These are phyloP conservation scores for Melanotaenia pygmaea DNA, from an alignment of 2,797 vertebrate genomes.

Conservation along the genomic window DNA sequence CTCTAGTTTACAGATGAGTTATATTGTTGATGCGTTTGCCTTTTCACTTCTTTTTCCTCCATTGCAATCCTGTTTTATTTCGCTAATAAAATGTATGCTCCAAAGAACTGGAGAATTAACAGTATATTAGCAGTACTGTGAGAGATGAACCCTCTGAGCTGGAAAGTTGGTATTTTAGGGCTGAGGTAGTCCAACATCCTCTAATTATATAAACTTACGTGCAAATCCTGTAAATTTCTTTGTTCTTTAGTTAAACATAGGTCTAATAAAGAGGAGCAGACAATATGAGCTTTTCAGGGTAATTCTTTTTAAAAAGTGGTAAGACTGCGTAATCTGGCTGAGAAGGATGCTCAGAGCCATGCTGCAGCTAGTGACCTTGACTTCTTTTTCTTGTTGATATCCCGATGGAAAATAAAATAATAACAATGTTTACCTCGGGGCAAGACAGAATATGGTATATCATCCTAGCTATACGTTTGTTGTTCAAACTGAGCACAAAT, in stretches of 20 bases:
- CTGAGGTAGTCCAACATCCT: conserved; percentile 13
- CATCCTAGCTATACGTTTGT: conserved; percentile 16
- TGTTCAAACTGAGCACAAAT: conserved; percentile 25
- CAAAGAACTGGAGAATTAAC: conserved; percentile 21
- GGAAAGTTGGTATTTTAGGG: conserved; percentile 11
- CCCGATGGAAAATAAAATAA: conserved; percentile 32
- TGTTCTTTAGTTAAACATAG: conserved; percentile 10
- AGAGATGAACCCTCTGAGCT: conserved; percentile 14
- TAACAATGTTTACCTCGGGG: conserved; percentile 25
- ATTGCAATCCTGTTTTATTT: conserved; percentile 43
- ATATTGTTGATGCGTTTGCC: conserved; percentile 55
- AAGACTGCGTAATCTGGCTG: conserved; percentile 25
- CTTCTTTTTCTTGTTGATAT: conserved; percentile 40
- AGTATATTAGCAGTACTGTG: conserved; percentile 16
- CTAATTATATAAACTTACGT: conserved; percentile 13
- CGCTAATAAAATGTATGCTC: conserved; percentile 37
- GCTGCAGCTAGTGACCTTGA: conserved; percentile 67
- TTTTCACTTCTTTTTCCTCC: conserved; percentile 41
- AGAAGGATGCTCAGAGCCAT: conserved; percentile 17
- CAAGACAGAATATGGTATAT: conserved; percentile 6
- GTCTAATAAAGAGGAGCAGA: conserved; percentile 15
- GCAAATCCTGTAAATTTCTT: conserved; percentile 18
- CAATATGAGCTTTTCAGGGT: conserved; percentile 28
- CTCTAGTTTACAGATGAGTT: conserved; percentile 58
- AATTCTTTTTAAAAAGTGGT: conserved; percentile 35